These are phyloP conservation scores for Urocynchramus pylzowi DNA, from an alignment of 2,113 vertebrate species.

Conservation along the genomic window DNA sequence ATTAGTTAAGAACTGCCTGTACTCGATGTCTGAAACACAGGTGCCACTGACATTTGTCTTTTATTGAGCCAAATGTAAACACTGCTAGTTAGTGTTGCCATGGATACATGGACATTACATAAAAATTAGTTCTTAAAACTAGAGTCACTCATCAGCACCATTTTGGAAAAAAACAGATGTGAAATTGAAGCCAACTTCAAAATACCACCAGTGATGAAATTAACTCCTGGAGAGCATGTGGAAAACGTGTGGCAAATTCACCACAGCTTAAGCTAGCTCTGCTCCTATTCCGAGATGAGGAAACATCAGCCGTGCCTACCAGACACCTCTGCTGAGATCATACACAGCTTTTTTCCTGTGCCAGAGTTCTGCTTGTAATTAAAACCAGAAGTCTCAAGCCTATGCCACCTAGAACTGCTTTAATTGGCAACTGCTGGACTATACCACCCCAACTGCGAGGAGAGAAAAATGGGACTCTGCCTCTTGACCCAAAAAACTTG, in stretches of 20 bases:
- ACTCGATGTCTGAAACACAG: neutral
- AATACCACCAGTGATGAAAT: neutral
- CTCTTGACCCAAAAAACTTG: neutral
- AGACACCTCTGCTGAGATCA: neutral
- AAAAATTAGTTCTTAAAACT: neutral
- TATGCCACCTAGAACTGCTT: neutral
- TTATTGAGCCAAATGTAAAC: neutral
- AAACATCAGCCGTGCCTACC: neutral
- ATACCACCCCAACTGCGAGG: neutral
- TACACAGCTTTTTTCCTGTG: neutral
- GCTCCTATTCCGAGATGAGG: neutral
- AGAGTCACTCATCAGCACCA: neutral
- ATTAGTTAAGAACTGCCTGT: neutral
- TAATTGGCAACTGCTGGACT: neutral
- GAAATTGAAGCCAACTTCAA: neutral
- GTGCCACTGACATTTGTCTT: neutral
- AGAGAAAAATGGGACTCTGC: neutral
- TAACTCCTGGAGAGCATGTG: neutral
- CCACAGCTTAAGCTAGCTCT: neutral
- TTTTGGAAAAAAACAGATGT: neutral
- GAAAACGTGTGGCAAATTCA: neutral
- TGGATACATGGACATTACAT: neutral
- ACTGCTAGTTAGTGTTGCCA: neutral
- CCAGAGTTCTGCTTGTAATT: neutral
- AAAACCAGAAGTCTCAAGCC: neutral